These are phyloP conservation scores for Branchipolynoe longqiensis DNA, from an alignment of 2,888 invertebrate species.

Conservation along the genomic window DNA sequence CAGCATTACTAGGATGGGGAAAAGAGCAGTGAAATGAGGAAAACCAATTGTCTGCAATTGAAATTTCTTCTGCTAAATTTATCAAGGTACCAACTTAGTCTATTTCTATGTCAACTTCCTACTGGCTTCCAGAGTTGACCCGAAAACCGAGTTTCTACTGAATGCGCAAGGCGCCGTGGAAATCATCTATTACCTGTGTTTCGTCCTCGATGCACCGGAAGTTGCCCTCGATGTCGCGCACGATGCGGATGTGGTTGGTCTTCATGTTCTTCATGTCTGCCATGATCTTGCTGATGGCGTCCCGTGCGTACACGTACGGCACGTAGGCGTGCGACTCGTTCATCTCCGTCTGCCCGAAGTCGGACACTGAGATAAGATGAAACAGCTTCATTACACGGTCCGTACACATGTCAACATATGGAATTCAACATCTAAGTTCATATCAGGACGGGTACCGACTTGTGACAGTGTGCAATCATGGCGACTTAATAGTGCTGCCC, in stretches of 20 bases:
- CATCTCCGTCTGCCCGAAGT: conserved; percentile 58
- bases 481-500: no score
- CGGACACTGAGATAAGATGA: background rate
- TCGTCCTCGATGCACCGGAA: conserved; percentile 77
- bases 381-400: background rate
- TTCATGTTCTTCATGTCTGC: conserved; percentile 80
- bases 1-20: no score
- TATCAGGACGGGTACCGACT: no score
- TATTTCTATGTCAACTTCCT: no score
- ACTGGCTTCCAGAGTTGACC: no score
- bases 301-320: conserved; percentile 77
- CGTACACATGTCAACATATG: background rate
- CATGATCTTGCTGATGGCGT: conserved; percentile 75
- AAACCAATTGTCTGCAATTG: no score
- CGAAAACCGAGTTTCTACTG: no score
- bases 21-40: no score
- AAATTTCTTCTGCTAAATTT: no score
- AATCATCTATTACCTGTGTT: conserved; percentile 78
- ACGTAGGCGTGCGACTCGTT: conserved; percentile 78
- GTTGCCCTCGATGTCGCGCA: conserved; percentile 76
- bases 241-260: conserved; percentile 75
- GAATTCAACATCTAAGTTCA: background rate
- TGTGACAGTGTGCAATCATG: no score
- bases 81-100: no score
- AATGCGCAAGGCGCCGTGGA: no score